Conservation (phyloP, 1,140 invertebrate species). For the Eufriesea mexicana region DNA sequence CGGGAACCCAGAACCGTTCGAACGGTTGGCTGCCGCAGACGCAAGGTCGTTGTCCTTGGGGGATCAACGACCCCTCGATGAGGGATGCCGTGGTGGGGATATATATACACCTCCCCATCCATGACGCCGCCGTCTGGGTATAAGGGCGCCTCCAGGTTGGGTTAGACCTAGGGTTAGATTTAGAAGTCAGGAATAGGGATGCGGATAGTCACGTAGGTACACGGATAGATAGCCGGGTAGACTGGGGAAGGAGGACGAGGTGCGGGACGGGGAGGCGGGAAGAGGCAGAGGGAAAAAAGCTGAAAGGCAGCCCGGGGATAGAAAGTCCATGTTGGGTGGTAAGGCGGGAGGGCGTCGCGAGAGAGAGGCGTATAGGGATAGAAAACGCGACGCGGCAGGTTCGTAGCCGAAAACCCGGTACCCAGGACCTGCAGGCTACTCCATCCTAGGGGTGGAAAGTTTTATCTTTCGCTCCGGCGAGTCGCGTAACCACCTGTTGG, state of each 20-base stretch:
- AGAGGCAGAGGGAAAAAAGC: conserved; percentile 42
- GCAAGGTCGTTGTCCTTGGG: conserved; percentile 83
- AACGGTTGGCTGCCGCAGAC: conserved; percentile 78
- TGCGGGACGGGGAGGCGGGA: conserved; percentile 1
- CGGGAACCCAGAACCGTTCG: conserved; percentile 80
- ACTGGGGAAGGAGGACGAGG: conserved; percentile 17
- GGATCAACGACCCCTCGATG: conserved; percentile 82
- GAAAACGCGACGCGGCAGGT: conserved; percentile 35
- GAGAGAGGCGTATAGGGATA: conserved; percentile 38
- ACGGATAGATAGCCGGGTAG: conserved; percentile 40
- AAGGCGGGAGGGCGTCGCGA: conserved; percentile 23
- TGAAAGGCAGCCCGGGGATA: conserved; percentile 60
- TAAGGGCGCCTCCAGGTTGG: conserved; percentile 68
- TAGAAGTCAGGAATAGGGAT: conserved; percentile 66
- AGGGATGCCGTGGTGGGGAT: conserved; percentile 78
- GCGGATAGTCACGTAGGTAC: conserved; percentile 52
- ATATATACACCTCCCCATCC: conserved; percentile 68
- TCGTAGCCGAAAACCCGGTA: conserved; percentile 35
- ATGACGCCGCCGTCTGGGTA: conserved; percentile 66
- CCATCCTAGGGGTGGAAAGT: conserved; percentile 45
- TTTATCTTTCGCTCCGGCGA: conserved; percentile 28
- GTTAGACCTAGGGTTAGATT: conserved; percentile 70
- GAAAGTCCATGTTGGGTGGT: conserved; percentile 51
- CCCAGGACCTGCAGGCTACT: not conserved
- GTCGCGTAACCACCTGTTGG: conserved; percentile 68